These are phyloP conservation scores for Epinephelus awoara DNA, from an alignment of 2,797 vertebrate genomes.

Conservation along the genomic window DNA sequence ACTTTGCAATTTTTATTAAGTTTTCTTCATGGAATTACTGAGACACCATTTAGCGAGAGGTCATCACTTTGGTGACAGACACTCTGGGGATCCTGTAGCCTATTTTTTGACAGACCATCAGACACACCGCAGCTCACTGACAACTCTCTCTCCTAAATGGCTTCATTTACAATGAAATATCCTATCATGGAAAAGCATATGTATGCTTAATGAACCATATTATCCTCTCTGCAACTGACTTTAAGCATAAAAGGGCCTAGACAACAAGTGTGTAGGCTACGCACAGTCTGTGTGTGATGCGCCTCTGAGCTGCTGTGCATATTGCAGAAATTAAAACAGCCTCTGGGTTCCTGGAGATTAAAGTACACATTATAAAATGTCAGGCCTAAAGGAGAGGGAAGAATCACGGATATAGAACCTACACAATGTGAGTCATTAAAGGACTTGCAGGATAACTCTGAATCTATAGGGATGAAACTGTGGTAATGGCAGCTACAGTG, in stretches of 20 bases:
- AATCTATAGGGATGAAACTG: constrained; percentile 15
- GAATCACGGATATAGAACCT: background rate
- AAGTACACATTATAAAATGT: background rate
- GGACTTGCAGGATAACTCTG: constrained; percentile 9
- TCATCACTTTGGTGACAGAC: constrained; percentile 61
- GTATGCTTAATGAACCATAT: background rate
- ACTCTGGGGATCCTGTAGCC: constrained; percentile 32
- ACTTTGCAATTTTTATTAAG: background rate
- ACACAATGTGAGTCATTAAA: constrained; percentile 9
- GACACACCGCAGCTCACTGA: constrained; percentile 5
- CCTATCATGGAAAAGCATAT: background rate
- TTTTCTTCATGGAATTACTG: constrained; percentile 38
- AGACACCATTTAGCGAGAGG: constrained; percentile 61
- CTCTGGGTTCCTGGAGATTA: background rate
- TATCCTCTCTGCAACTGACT: background rate
- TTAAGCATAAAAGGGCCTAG: background rate
- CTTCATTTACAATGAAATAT: background rate
- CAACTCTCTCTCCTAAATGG: background rate
- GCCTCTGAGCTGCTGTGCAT: constrained; percentile 1
- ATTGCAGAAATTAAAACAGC: background rate
- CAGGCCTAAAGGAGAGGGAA: background rate
- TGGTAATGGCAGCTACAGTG: constrained; percentile 30
- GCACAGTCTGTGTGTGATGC: background rate
- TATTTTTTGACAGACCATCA: constrained; percentile 27
- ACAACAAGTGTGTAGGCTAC: background rate